Base-by-base conservation (phyloP, 2,113 vertebrate genomes). In the Muscicapa adusta region DNA sequence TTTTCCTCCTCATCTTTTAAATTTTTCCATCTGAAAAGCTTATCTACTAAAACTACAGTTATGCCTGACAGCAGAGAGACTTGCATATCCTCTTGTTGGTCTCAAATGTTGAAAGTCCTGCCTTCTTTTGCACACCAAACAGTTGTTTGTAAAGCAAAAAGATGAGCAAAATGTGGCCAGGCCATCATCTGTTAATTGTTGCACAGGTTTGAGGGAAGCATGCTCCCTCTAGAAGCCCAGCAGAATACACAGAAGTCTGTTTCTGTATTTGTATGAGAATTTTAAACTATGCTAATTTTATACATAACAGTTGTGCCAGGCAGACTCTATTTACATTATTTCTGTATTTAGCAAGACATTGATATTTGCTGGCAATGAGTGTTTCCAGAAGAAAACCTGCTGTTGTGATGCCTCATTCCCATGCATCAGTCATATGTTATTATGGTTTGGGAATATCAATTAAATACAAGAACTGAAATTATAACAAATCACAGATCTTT, bases 231-330 rank as follows among this genome's bases (percentile, higher is more conserved):
- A 72, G 73, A 81, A 76, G 19, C 12, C 31, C 71, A 71, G 51
- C 53, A 72, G 85, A 94, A 72, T 23, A 91, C 82, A 96, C 56
- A 94, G 34, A 85, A 68, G 70, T 91, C 74, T 40, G 63, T 60
- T 76, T 85, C 70, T 94, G 61, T 95, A 91, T 96, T 89, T 94
- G 57, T 56, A 87, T 81, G 48, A 86, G 89, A 95, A 97, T 97
- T 96, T 97, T 96, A 95, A 98, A 96, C 68, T 95, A 88, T 91
- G 79, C 74, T 97, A 97, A 97, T 97, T 98, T 97, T 96, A 97
- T 73, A 84, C 67, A 38, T 70, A 96, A 86, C 95, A 97, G 83
- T 97, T 97, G 93, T 92, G 95, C 72, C 86, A 96, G 75, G 91
- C 97, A 96, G 90, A 96, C 85, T 97, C 84, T 98, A 92, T 97